Base-by-base conservation (phyloP, 2,888 invertebrate genomes). In the Geophilus truncorum region DNA sequence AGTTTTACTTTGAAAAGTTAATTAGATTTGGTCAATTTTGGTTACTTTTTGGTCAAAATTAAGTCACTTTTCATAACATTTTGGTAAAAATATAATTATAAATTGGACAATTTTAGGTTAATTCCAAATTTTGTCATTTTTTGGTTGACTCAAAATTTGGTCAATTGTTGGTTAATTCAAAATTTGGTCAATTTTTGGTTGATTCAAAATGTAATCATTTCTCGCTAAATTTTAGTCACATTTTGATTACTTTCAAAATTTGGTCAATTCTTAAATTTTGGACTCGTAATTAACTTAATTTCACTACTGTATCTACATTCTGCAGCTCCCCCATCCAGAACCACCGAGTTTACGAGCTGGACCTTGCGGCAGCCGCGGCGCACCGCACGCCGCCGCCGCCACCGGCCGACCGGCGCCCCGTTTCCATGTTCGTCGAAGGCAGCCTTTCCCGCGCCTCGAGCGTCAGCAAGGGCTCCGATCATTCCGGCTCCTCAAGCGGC, bases 401-500 rank as follows among this genome's bases (percentile, higher is more conserved):
- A 15, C 18, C 62, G 1, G 34, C 18, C 5, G 77, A 77, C 2
- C 10, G 79, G 7, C 28, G 80, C 6, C 80, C 80, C 9, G 23
- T 25, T 28, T 80, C 80, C 12, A 80, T 80, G 80, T 80, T 75
- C 28, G 80, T 80, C 21, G 80, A 80, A 9, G 36, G 80, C 21
- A 32, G 34, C 15, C 34, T 80, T 7, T 80, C 80, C 2, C 80
- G 80, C 34, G 25, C 80, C 3, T 80, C 80, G 12, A 75, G 75
- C 23, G 70, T 80, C 23, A 36, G 80, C 76, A 80, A 80, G 76
- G 70, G 40, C n/a, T 80, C 80, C 25, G 80, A 80, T 5, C 30
- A 75, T 10, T 80, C 80, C 12, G 80, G 80, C 23, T 80, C 80
- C 7, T 80, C 80, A 7, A 45, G 75, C 10, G 80, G 80, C 10